phyloP scores from a whole-genome alignment of 64 coral and sea anemone genomes.

The Pachyseris speciosa region DNA sequence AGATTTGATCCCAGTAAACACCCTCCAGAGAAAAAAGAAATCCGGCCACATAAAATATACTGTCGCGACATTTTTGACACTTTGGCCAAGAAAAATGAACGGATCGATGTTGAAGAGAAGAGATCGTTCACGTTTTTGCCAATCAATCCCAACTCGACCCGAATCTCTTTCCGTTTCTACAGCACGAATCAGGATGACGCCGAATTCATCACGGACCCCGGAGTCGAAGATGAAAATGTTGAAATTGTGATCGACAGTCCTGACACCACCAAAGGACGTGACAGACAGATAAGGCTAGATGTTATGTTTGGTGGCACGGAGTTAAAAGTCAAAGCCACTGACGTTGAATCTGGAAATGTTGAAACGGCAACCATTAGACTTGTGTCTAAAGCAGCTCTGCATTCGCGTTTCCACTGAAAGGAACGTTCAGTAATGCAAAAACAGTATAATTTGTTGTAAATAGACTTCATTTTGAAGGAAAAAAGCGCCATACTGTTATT shows the following conservation, averaged over 20 bases:
- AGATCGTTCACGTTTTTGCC: not conserved
- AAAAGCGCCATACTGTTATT: too few relatives aligned
- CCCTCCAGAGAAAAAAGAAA: not conserved
- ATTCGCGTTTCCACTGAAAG: constrained; percentile 3
- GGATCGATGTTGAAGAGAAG: not conserved
- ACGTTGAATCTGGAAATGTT: constrained; percentile 15
- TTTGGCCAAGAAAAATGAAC: not conserved
- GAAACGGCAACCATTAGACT: not conserved
- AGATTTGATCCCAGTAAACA: not conserved
- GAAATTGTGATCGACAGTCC: not conserved
- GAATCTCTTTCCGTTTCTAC: not conserved
- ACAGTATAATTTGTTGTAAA: too few relatives aligned
- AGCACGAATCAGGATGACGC: not conserved
- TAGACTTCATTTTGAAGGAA: too few relatives aligned
- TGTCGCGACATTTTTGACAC: not conserved
- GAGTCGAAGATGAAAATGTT: not conserved
- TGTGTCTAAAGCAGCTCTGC: not conserved
- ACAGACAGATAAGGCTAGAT: constrained; percentile 1
- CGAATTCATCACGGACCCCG: not conserved
- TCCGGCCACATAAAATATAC: not conserved
- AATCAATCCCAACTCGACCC: not conserved
- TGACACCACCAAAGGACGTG: not conserved
- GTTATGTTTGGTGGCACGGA: constrained; percentile 27
- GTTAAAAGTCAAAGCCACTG: not conserved
- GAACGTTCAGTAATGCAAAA: not conserved